Evolutionary conservation across 2,797 vertebrate species (phyloP), one percentile per base, ranked within the genome.

Genomic region (Tapirus indicus): DNA sequence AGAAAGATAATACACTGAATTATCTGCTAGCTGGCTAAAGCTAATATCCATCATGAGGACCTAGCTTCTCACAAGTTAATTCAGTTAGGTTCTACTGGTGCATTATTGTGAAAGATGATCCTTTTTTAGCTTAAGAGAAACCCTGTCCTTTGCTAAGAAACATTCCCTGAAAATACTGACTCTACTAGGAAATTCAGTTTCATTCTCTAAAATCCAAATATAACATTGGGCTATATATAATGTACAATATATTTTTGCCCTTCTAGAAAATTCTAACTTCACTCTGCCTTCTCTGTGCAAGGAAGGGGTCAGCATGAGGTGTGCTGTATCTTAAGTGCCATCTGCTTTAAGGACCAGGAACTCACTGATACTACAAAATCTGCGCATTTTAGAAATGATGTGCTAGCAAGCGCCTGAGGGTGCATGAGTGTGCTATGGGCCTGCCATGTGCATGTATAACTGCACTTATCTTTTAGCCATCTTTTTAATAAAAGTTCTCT

Each of bases 71-170:
- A 77, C 18, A 78, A 44, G 72, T 92, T 98, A 97, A 89, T 96
- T 91, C 92, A 86, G 88, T 97, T 95, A 85, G 85, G 54, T 75
- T 85, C 85, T 83, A 77, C 68, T 38, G 95, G 96, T 87, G 92
- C 92, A 94, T 97, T 93, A 94, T 14, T 64, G 79, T 97, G 97
- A 97, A 97, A 93, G 91, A 97, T 88, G 94, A 96, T 79, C 85
- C 69, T 92, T 41, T 74, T 90, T 89, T n/a, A 91, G 83, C 66
- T 35, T 68, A 92, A 96, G 54, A 6, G 92, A 96, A 97, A 90
- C 11, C 41, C 29, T 44, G 41, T 72, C 72, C 54, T 91, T 56
- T 16, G 54, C 84, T 89, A 29, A 92, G 75, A 96, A 80, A 66
- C 12, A 35, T 27, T 56, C 35, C 87, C 96, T 79, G n/a, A 84